Percentiles rank a stretch among this genome's conserved stretches.
phyloP scores from a whole-genome alignment of 2,113 vertebrate species.

The Tinamus guttatus region DNA sequence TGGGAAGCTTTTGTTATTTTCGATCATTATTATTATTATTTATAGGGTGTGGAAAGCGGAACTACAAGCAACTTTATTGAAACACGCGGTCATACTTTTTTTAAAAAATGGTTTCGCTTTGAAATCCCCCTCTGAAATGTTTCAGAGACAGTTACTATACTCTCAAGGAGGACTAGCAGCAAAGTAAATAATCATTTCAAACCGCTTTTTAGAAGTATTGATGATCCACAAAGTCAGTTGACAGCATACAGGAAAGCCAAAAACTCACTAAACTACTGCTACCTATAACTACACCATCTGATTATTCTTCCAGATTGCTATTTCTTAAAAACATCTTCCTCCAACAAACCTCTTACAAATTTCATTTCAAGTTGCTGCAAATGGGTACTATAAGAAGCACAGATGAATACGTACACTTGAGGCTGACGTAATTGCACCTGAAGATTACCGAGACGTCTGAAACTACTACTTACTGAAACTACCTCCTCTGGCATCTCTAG shows the following conservation, averaged over 20 bases:
- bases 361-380: not conserved
- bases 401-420: not conserved
- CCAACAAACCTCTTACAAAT: not conserved
- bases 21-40: constrained; percentile 37
- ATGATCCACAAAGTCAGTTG: not conserved
- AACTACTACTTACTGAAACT: not conserved
- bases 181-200: constrained; percentile 1
- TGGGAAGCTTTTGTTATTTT: constrained; percentile 44
- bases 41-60: constrained; percentile 38
- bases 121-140: not conserved
- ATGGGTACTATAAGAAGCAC: not conserved
- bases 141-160: not conserved
- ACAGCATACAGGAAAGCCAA: not conserved
- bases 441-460: not conserved
- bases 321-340: constrained; percentile 11
- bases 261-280: constrained; percentile 24
- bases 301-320: not conserved
- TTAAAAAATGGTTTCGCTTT: not conserved
- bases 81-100: not conserved
- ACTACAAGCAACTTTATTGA: constrained; percentile 8
- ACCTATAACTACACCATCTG: not conserved
- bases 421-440: not conserved
- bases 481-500: not conserved
- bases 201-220: not conserved
- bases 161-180: not conserved